Conservation (phyloP, 2,888 invertebrate species). For the Limnephilus lunatus region DNA sequence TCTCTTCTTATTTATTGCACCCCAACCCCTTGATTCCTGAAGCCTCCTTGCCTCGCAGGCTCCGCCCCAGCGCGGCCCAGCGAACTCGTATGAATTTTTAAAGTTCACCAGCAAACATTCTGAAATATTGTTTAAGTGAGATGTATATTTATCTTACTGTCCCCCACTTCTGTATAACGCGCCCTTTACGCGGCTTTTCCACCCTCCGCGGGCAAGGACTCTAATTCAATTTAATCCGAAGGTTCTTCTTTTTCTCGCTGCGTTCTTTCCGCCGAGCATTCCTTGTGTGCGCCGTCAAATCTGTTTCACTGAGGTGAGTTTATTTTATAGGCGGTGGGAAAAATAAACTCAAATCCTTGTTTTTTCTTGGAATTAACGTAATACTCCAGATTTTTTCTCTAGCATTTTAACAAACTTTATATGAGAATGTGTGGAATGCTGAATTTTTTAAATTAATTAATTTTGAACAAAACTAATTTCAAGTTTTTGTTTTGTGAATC, state of each 20-base stretch:
- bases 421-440: not conserved
- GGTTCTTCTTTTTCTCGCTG: slow-evolving; percentile 8
- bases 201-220: slow-evolving; percentile 16
- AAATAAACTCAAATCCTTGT: not conserved
- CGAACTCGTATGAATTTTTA: slow-evolving; percentile 42
- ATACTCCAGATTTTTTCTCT: not conserved
- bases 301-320: slow-evolving; percentile 30
- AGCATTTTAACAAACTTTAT: not conserved
- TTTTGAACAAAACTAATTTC: not conserved
- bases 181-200: slow-evolving; percentile 15
- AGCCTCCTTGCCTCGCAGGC: not conserved
- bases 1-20: slow-evolving; percentile 37
- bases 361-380: not conserved
- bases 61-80: slow-evolving; percentile 1
- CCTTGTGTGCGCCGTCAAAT: slow-evolving; percentile 21
- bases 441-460: not conserved
- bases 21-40: slow-evolving; percentile 3
- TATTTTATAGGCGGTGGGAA: not conserved
- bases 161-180: not conserved
- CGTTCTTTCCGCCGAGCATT: not conserved
- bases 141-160: slow-evolving; percentile 47
- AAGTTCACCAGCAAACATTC: slow-evolving; percentile 34
- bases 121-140: slow-evolving; percentile 49
- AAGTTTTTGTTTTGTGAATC: not conserved
- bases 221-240: slow-evolving; percentile 30